phyloP scores from a whole-genome alignment of 2,888 invertebrate species.

The Napeogenes inachia region DNA sequence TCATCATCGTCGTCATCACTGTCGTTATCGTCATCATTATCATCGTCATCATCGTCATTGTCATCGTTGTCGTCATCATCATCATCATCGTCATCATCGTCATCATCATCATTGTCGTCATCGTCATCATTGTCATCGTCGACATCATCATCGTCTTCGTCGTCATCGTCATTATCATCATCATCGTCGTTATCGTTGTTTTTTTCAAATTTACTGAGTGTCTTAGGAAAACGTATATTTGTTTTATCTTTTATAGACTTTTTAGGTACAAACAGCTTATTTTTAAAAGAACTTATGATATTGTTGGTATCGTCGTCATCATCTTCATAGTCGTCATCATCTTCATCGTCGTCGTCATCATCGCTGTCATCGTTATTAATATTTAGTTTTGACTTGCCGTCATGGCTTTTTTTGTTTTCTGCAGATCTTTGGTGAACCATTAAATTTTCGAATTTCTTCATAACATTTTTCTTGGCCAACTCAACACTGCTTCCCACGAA shows the following conservation, averaged over 20 bases:
- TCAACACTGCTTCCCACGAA: slow-evolving; percentile 42
- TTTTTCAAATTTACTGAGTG: slow-evolving; percentile 37
- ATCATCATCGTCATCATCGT: slow-evolving; percentile 61
- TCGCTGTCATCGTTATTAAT: slow-evolving; percentile 51
- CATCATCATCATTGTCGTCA: slow-evolving; percentile 47
- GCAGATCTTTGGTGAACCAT: slow-evolving; percentile 44
- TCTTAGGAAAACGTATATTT: slow-evolving; percentile 16
- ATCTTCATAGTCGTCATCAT: slow-evolving; percentile 51
- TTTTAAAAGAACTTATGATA: slow-evolving; percentile 19
- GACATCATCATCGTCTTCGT: slow-evolving; percentile 67
- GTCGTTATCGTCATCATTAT: slow-evolving; percentile 56
- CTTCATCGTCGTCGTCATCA: slow-evolving; percentile 63
- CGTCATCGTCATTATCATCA: slow-evolving; percentile 51
- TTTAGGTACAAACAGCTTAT: slow-evolving; percentile 21
- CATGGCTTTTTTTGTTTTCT: slow-evolving; percentile 32
- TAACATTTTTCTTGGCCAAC: slow-evolving; percentile 27
- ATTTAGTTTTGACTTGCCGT: slow-evolving; percentile 41
- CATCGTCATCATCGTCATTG: slow-evolving; percentile 67
- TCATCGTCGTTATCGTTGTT: slow-evolving; percentile 64
- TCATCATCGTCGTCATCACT: slow-evolving; percentile 42
- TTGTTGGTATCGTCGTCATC: slow-evolving; percentile 36
- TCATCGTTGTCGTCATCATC: slow-evolving; percentile 70
- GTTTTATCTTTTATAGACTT: slow-evolving; percentile 46
- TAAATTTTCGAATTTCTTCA: slow-evolving; percentile 53
- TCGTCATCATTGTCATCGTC: slow-evolving; percentile 63